Conservation (phyloP, 1,140 invertebrate genomes). For the Platyscapa corneri region DNA sequence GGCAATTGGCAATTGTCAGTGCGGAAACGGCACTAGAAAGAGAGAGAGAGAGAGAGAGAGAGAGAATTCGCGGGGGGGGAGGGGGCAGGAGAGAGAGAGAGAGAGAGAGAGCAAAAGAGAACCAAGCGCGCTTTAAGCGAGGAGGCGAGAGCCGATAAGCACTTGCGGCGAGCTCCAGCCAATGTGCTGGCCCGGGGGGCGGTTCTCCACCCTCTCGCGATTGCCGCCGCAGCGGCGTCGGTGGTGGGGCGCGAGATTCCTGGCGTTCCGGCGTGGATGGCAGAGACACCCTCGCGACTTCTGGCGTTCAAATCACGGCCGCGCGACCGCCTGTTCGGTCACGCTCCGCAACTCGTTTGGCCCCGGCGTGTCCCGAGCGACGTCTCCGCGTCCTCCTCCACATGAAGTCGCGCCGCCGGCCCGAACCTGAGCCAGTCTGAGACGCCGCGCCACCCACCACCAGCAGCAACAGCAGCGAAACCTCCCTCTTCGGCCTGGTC, state of each 20-base stretch:
- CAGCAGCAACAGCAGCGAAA: no score
- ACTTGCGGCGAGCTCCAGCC: constrained; percentile 59
- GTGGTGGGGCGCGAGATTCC: constrained; percentile 52
- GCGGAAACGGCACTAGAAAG: background rate
- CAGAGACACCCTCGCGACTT: constrained; percentile 45
- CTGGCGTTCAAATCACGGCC: constrained; percentile 73
- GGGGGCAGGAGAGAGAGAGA: no score
- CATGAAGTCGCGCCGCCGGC: background rate
- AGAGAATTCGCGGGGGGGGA: no score
- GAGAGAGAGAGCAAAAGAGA: no score
- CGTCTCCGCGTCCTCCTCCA: no score
- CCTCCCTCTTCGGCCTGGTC: no score
- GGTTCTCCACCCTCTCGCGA: constrained; percentile 60
- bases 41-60: background rate
- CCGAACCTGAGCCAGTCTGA: background rate
- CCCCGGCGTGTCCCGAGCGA: no score
- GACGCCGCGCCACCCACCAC: no score
- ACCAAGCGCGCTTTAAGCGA: background rate
- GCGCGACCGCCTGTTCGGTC: constrained; percentile 50
- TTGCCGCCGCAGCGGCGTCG: constrained; percentile 46
- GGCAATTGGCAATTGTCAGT: constrained; percentile 43
- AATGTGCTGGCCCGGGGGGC: constrained; percentile 70
- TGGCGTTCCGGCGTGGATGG: background rate
- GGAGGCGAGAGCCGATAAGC: constrained; percentile 35
- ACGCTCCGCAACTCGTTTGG: background rate